Evolutionary conservation across 1,140 invertebrate genomes (phyloP), one percentile per base, ranked within the genome.

Genomic region (Fopius arisanus): DNA sequence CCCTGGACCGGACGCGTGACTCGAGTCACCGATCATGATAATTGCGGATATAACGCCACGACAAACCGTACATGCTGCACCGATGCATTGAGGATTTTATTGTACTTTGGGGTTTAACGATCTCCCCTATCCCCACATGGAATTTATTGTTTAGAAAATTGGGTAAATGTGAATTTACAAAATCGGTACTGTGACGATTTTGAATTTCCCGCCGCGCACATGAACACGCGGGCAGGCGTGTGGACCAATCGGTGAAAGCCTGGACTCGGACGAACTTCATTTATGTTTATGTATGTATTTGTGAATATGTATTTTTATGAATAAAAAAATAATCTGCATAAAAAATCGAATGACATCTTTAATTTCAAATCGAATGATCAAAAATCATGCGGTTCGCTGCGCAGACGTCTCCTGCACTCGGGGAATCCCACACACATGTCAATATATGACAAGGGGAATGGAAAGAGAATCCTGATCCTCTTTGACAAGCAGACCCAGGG

Each of bases 31-130:
- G 81, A 84, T 82, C 81, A 80, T 82, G 82, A 86, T 88, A 88
- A 88, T 88, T 88, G 85, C 85, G 81, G 86, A 87, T 87, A 86
- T 87, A 87, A 87, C 85, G 82, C 80, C 78, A 81, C 84, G 83
- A 86, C 82, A 86, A 84, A 86, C 86, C 84, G 80, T 82, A 3
- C 79, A 26, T 26, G 29, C 5, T 19, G 33, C 12, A 65, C 29
- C 26, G n/a, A 65, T 65, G 5, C 12, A 16, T 16, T 31, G 26
- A 5, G 5, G 29, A n/a, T 65, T 65, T 65, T 31, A 65, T 65
- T 33, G 26, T 65, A 12, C 28, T 31, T 28, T 19, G 70, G 77
- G 70, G 23, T 74, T 51, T 37, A 59, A 26, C 28, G n/a, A n/a
- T n/a, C n/a, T n/a, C n/a, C n/a, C n/a, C n/a, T n/a, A n/a, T n/a